phyloP scores from a whole-genome alignment of 2,113 vertebrate species.

The Percina caprodes region DNA sequence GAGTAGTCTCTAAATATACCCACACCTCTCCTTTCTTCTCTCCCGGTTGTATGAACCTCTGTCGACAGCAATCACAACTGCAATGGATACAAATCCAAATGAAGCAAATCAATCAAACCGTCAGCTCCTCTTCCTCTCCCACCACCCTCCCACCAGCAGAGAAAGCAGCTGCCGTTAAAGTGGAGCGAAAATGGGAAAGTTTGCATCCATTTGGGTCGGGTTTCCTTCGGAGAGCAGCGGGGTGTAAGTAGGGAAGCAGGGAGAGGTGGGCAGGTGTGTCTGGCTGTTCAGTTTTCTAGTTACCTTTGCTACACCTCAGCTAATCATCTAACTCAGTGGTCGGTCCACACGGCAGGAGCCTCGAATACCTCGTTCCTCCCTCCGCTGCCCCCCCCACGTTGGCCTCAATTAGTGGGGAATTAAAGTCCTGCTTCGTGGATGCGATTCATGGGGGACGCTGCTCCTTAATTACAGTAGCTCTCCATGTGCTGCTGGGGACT shows the following conservation, averaged over 20 bases:
- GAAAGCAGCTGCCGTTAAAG: slow-evolving; percentile 52
- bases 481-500: slow-evolving; percentile 77
- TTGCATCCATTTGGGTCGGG: slow-evolving; percentile 44
- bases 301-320: slow-evolving; percentile 69
- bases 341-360: slow-evolving; percentile 66
- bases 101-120: slow-evolving; percentile 79
- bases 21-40: slow-evolving; percentile 36
- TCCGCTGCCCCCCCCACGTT: slow-evolving; percentile 57
- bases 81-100: slow-evolving; percentile 76
- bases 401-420: slow-evolving; percentile 84
- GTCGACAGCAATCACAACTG: slow-evolving; percentile 69
- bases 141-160: slow-evolving; percentile 53
- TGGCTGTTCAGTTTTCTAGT: slow-evolving; percentile 69
- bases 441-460: slow-evolving; percentile 71
- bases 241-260: slow-evolving; percentile 9
- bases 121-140: slow-evolving; percentile 23
- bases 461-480: slow-evolving; percentile 81
- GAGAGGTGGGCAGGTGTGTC: slow-evolving; percentile 70
- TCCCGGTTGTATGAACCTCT: slow-evolving; percentile 52
- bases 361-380: slow-evolving; percentile 50
- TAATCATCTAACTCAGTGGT: slow-evolving; percentile 79
- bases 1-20: slow-evolving; percentile 45
- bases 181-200: slow-evolving; percentile 55
- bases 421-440: slow-evolving; percentile 79
- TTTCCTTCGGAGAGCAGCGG: slow-evolving; percentile 61